phyloP scores from a whole-genome alignment of 2,888 invertebrate genomes.

The Platynereis dumerilii region DNA sequence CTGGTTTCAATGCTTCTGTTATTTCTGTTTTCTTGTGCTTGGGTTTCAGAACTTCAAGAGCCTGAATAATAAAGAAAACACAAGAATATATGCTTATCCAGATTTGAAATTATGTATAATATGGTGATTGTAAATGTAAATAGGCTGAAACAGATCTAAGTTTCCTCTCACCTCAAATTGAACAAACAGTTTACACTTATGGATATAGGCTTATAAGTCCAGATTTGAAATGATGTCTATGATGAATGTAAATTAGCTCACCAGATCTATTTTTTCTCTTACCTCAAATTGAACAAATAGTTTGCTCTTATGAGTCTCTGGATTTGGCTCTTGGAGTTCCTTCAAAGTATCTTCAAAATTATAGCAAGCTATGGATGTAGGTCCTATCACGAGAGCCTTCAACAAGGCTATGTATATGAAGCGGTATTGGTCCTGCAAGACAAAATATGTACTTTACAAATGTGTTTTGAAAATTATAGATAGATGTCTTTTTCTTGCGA shows the following conservation, averaged over 20 bases:
- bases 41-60: background rate
- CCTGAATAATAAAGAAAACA: background rate
- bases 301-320: conserved; percentile 1
- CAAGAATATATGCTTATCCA: too few relatives aligned
- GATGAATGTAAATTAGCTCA: too few relatives aligned
- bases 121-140: too few relatives aligned
- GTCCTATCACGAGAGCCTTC: background rate
- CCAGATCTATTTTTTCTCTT: background rate
- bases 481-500: too few relatives aligned
- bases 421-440: background rate
- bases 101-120: too few relatives aligned
- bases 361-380: conserved; percentile 3
- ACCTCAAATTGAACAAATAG: background rate
- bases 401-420: conserved; percentile 5
- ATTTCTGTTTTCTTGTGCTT: background rate
- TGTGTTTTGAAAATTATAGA: too few relatives aligned
- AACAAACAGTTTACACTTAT: too few relatives aligned
- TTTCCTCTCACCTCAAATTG: too few relatives aligned
- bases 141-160: too few relatives aligned
- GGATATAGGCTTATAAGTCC: too few relatives aligned
- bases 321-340: background rate
- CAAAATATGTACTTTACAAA: background rate
- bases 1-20: background rate
- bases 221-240: too few relatives aligned
- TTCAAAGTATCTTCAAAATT: background rate